phyloP scores from a whole-genome alignment of 2,113 vertebrate genomes.

The Hepsetus odoe region DNA sequence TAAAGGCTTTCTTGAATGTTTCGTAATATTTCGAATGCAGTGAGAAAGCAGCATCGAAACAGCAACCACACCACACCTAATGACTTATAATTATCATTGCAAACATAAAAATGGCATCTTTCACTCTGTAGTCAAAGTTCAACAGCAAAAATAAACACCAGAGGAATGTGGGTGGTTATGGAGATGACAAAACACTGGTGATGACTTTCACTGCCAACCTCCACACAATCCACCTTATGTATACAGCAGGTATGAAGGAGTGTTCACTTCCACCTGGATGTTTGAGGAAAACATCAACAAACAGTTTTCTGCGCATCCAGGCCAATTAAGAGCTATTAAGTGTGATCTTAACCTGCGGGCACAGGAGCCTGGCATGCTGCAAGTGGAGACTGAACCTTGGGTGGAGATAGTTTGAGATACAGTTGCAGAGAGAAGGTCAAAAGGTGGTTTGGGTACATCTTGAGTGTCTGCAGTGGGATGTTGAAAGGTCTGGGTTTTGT shows the following conservation, averaged over 20 bases:
- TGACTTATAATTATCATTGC: conserved; percentile 9
- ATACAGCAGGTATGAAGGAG: conserved; percentile 63
- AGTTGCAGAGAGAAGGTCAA: not conserved
- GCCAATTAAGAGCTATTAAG: not conserved
- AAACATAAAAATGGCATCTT: conserved; percentile 16
- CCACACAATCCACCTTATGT: conserved; percentile 63
- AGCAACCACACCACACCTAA: conserved; percentile 19
- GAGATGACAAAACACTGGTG: conserved; percentile 56
- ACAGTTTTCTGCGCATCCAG: not conserved
- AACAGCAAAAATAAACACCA: conserved; percentile 56
- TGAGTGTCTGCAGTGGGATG: not conserved
- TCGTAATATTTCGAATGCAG: conserved; percentile 9
- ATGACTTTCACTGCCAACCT: not conserved
- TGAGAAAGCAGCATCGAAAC: conserved; percentile 1
- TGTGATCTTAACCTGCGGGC: not conserved
- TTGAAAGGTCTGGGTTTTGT: too few relatives aligned
- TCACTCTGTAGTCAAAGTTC: conserved; percentile 25
- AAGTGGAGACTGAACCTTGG: not conserved
- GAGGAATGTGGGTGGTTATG: conserved; percentile 53
- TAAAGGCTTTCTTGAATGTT: conserved; percentile 1
- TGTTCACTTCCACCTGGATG: conserved; percentile 55
- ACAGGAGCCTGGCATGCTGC: not conserved
- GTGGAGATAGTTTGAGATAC: not conserved
- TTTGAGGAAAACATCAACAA: conserved; percentile 66
- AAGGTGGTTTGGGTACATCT: not conserved